These are phyloP conservation scores for Melanargia galathea DNA, from an alignment of 2,888 invertebrate species.

Conservation along the genomic window DNA sequence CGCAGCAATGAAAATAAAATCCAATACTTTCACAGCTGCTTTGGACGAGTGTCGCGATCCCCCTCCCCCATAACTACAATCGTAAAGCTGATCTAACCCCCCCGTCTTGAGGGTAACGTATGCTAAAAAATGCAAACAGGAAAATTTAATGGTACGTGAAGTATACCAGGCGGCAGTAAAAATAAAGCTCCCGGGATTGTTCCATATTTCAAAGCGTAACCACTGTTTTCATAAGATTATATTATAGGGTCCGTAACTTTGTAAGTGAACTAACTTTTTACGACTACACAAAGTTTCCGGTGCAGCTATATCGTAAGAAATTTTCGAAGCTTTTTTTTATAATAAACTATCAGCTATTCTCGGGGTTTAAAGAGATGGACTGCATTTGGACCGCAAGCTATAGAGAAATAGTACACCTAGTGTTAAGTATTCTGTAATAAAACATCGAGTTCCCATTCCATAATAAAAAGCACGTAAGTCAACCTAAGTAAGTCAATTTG, in stretches of 20 bases:
- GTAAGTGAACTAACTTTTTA: slow-evolving; percentile 12
- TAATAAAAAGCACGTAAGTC: no score
- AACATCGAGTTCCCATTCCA: no score
- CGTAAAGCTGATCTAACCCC: slow-evolving; percentile 63
- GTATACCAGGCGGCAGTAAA: slow-evolving; percentile 63
- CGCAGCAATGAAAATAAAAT: slow-evolving; percentile 47
- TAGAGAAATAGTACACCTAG: no score
- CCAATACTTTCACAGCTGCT: slow-evolving; percentile 52
- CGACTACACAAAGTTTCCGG: neutral
- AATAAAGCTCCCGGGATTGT: slow-evolving; percentile 68
- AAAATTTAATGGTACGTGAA: slow-evolving; percentile 82
- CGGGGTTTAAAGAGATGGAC: neutral
- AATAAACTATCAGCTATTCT: neutral
- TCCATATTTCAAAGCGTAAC: slow-evolving; percentile 60
- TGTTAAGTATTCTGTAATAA: no score
- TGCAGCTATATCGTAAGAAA: neutral
- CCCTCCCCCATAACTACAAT: slow-evolving; percentile 70
- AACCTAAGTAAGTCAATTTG: no score
- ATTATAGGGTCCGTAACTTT: slow-evolving; percentile 9
- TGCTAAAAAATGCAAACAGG: slow-evolving; percentile 82
- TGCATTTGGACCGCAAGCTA: neutral
- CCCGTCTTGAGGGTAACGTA: slow-evolving; percentile 71
- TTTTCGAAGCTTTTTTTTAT: neutral
- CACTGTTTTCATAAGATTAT: slow-evolving; percentile 40
- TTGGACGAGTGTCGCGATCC: slow-evolving; percentile 45